These are phyloP conservation scores for Hippocampus zosterae DNA, from an alignment of 2,113 vertebrate genomes.

Conservation along the genomic window DNA sequence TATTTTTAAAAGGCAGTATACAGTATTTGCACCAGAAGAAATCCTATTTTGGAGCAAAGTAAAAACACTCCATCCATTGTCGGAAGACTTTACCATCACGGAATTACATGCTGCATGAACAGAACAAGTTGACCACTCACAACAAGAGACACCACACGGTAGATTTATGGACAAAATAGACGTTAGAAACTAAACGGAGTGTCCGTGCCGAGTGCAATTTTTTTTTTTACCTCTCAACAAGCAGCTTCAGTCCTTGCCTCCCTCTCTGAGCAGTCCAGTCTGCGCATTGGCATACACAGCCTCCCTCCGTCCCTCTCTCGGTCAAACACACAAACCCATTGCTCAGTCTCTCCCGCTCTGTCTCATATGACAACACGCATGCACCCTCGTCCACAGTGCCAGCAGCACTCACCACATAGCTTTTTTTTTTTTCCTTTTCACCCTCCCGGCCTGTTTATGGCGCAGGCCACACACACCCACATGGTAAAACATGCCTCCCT, in stretches of 20 bases:
- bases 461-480: constrained; percentile 12
- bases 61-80: constrained; percentile 21
- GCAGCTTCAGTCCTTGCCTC: constrained; percentile 57
- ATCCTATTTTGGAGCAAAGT: constrained; percentile 37
- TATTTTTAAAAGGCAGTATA: neutral
- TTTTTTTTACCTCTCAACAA: constrained; percentile 60
- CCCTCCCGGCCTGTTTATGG: constrained; percentile 18
- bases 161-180: constrained; percentile 1
- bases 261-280: constrained; percentile 52
- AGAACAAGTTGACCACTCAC: constrained; percentile 11
- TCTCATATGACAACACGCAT: constrained; percentile 22
- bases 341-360: constrained; percentile 37
- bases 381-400: constrained; percentile 28
- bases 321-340: constrained; percentile 17
- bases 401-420: constrained; percentile 39
- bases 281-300: constrained; percentile 40
- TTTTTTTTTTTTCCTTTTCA: constrained; percentile 6
- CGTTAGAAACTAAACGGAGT: neutral
- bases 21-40: constrained; percentile 22
- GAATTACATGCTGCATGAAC: constrained; percentile 30
- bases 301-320: constrained; percentile 22
- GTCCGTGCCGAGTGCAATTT: constrained; percentile 4
- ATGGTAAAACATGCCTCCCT: constrained; percentile 7
- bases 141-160: neutral
- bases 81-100: constrained; percentile 35